Percentiles rank a stretch among this genome's conserved stretches.
Conservation (phyloP, 2,113 vertebrate species). For the Nipponia nippon region DNA sequence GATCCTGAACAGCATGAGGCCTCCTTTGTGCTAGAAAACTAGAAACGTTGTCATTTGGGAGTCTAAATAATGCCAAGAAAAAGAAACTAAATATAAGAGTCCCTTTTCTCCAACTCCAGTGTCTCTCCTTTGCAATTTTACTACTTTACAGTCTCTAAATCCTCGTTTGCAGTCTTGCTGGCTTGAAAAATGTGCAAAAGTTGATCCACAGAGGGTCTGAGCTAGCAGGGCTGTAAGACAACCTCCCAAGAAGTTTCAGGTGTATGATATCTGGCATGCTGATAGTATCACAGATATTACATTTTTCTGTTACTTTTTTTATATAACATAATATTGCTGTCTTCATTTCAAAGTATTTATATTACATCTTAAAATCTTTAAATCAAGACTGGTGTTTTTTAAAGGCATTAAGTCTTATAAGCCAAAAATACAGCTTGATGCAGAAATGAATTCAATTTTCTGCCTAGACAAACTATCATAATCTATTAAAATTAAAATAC, state of each 20-base stretch:
- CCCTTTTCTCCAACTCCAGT: neutral
- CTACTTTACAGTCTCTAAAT: conserved; percentile 1
- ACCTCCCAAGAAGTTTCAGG: conserved; percentile 40
- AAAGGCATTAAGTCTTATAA: neutral
- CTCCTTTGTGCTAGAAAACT: conserved; percentile 48
- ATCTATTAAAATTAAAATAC: conserved; percentile 24
- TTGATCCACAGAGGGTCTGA: neutral
- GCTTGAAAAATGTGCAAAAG: conserved; percentile 10
- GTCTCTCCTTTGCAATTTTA: conserved; percentile 21
- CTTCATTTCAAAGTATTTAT: conserved; percentile 20
- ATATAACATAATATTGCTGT: neutral
- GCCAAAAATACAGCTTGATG: neutral
- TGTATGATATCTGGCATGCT: neutral
- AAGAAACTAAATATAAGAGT: conserved; percentile 57
- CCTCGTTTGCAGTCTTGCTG: neutral
- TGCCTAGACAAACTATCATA: neutral
- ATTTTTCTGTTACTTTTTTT: neutral
- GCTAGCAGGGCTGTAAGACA: neutral
- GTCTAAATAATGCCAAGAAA: conserved; percentile 61
- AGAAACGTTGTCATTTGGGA: conserved; percentile 50
- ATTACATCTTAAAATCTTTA: neutral
- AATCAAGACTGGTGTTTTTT: neutral
- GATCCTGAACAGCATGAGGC: conserved; percentile 37
- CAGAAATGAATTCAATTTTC: neutral
- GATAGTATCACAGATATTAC: neutral